These are phyloP conservation scores for Olivierus martensii DNA, from an alignment of 1,140 invertebrate species.

Conservation along the genomic window DNA sequence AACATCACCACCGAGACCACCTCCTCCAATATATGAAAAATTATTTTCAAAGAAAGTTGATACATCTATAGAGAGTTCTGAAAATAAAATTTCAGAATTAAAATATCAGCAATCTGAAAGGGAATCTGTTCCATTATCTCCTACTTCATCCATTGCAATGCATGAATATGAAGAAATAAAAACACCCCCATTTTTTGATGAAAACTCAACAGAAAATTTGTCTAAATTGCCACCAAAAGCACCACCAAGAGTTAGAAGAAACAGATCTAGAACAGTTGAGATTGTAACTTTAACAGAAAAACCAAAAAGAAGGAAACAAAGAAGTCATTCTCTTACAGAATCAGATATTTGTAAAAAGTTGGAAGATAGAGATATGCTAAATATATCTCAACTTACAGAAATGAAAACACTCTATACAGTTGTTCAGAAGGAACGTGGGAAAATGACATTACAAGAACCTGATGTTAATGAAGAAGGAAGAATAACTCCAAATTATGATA, in stretches of 20 bases:
- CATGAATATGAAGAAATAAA: not conserved
- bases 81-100: not conserved
- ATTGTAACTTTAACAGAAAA: not conserved
- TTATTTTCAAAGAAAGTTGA: not conserved
- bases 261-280: constrained; percentile 12
- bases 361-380: not conserved
- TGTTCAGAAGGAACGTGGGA: constrained; percentile 6
- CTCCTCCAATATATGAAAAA: no score
- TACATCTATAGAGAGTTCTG: not conserved
- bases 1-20: no score
- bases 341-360: constrained; percentile 7
- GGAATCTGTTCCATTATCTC: not conserved
- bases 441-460: not conserved
- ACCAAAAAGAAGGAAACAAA: not conserved
- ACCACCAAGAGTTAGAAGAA: constrained; percentile 7
- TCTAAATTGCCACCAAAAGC: constrained; percentile 1
- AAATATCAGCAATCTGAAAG: not conserved
- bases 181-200: not conserved
- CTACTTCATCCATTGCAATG: not conserved
- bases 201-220: not conserved
- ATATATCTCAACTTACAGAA: not conserved
- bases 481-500: constrained; percentile 3
- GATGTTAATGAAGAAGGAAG: not conserved
- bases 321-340: constrained; percentile 13
- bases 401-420: constrained; percentile 10